Percentiles rank a stretch among this genome's conserved stretches.
Conservation (phyloP, 2,888 invertebrate species). For the Eilema caniola region DNA sequence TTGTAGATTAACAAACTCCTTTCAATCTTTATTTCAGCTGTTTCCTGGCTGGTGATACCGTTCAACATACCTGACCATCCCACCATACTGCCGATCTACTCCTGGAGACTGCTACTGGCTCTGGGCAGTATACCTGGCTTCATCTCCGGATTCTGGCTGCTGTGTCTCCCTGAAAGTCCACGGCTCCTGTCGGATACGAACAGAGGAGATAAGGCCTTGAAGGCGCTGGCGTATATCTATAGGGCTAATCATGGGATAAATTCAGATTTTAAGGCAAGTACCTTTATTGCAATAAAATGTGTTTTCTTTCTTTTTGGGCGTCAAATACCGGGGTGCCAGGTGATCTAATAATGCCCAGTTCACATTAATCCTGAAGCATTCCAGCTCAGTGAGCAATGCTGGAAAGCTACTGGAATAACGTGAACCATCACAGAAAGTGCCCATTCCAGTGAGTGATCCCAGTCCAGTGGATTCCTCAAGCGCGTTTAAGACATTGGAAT, state of each 20-base stretch:
- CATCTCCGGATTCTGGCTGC: conserved; percentile 86
- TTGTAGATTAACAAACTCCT: not conserved
- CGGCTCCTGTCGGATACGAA: conserved; percentile 88
- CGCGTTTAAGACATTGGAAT: no score
- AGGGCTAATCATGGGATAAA: conserved; percentile 80
- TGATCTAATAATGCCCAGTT: no score
- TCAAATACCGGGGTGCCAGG: no score
- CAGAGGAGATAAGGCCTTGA: conserved; percentile 85
- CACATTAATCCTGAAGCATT: no score
- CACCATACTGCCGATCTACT: conserved; percentile 84
- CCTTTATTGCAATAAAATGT: no score
- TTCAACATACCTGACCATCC: conserved; percentile 64
- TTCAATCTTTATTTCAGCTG: conserved; percentile 70
- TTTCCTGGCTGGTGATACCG: conserved; percentile 90
- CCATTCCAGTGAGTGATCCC: no score
- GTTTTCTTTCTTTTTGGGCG: no score
- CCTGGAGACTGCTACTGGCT: conserved; percentile 91
- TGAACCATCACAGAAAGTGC: no score
- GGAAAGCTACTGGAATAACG: no score
- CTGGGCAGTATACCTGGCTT: conserved; percentile 89
- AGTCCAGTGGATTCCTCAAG: no score
- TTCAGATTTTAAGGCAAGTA: conserved; percentile 84
- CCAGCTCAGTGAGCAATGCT: no score
- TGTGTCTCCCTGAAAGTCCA: conserved; percentile 90
- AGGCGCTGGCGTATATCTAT: conserved; percentile 87